Evolutionary conservation across 2,113 vertebrate species (phyloP).

Genomic region (Lepus americanus): DNA sequence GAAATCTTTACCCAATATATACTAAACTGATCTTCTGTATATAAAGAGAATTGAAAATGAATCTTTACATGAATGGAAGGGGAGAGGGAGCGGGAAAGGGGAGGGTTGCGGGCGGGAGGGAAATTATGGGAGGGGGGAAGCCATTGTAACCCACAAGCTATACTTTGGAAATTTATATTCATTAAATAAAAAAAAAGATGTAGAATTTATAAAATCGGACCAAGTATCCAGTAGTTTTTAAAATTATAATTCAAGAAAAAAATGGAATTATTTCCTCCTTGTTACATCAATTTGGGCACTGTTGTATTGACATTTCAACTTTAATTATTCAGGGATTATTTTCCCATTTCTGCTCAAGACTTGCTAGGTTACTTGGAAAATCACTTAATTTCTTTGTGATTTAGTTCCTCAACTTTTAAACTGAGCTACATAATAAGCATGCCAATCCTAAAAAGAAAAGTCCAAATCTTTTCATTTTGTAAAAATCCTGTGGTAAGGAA

Average conservation of each 20-base stretch:
- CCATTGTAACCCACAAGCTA: too few species aligned
- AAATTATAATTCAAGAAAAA: conserved; percentile 28
- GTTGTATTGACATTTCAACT: not conserved
- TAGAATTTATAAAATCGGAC: not conserved
- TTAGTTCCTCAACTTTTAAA: not conserved
- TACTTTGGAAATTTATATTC: too few species aligned
- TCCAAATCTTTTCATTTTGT: not conserved
- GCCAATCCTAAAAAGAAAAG: conserved; percentile 17
- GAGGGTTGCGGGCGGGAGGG: too few species aligned
- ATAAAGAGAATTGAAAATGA: too few species aligned
- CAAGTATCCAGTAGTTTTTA: not conserved
- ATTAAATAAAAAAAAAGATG: too few species aligned
- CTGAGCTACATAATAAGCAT: not conserved
- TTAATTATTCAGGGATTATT: not conserved
- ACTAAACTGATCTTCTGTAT: too few species aligned
- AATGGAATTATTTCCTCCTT: not conserved
- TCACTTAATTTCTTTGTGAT: not conserved
- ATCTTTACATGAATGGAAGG: too few species aligned
- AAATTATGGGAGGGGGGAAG: too few species aligned
- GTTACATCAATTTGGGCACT: not conserved
- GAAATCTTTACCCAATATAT: too few species aligned
- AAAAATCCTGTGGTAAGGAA: not conserved
- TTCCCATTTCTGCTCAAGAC: not conserved
- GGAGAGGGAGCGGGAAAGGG: too few species aligned
- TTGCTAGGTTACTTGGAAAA: not conserved